These are phyloP conservation scores for Cryptocephalus primarius DNA, from an alignment of 2,888 invertebrate species.

Conservation along the genomic window DNA sequence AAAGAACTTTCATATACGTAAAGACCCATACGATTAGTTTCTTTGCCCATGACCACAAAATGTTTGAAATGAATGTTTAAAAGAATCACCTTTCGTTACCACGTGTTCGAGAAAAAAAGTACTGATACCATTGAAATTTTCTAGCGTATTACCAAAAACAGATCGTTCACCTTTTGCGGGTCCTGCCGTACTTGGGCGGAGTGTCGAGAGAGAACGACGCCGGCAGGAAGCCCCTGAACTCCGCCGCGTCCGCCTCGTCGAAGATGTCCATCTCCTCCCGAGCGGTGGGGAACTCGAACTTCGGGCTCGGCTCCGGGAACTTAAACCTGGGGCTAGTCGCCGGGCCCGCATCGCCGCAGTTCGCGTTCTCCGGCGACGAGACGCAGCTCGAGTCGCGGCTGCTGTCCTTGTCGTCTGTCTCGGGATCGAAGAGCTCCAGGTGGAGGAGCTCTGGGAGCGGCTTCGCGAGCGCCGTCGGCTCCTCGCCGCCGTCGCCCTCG, in stretches of 20 bases:
- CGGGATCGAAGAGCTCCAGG: conserved; percentile 79
- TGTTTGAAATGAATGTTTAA: no score
- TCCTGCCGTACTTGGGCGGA: no score
- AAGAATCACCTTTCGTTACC: no score
- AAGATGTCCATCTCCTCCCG: conserved; percentile 54
- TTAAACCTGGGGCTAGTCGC: conserved; percentile 13
- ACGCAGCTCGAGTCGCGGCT: conserved; percentile 83
- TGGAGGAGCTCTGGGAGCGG: conserved; percentile 66
- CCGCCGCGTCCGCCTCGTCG: conserved; percentile 55
- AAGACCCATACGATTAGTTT: no score
- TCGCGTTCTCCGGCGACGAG: conserved; percentile 60
- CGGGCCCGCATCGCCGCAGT: conserved; percentile 9
- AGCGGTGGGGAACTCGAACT: conserved; percentile 39
- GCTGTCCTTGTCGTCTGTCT: conserved; percentile 82
- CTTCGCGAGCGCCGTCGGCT: conserved; percentile 45
- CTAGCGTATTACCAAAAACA: no score
- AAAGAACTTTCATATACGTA: no score
- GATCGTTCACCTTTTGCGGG: no score
- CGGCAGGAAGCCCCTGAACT: no score
- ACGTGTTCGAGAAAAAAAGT: no score
- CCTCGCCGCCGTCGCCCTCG: conserved; percentile 42
- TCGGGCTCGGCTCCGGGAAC: conserved; percentile 15
- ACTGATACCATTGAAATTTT: no score
- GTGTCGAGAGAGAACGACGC: no score
- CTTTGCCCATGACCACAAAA: no score